Conservation (phyloP, 2,797 vertebrate species). For the Sebastes flavidus region DNA sequence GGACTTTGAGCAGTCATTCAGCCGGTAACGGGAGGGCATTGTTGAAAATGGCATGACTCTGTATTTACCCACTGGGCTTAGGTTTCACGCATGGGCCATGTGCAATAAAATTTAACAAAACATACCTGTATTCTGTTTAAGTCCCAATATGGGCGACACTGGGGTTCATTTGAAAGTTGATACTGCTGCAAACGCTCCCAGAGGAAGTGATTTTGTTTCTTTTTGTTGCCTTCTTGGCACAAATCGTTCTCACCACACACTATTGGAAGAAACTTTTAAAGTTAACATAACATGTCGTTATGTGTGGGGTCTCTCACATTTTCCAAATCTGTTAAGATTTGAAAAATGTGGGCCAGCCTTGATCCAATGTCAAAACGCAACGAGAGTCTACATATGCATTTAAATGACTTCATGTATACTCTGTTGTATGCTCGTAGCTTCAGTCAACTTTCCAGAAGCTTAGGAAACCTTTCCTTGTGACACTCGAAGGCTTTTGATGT, state of each 20-base stretch:
- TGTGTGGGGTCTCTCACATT: too few relatives aligned
- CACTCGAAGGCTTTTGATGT: constrained; percentile 16
- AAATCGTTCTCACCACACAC: too few relatives aligned
- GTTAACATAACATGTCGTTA: too few relatives aligned
- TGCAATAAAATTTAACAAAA: constrained; percentile 86
- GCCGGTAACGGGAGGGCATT: constrained; percentile 85
- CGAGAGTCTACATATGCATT: background rate
- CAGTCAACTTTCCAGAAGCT: background rate
- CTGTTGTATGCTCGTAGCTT: background rate
- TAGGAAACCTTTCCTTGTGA: background rate
- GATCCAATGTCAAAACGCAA: background rate
- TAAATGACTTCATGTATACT: background rate
- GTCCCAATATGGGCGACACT: constrained; percentile 61
- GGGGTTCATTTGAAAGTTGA: constrained; percentile 81
- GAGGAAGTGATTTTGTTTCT: constrained; percentile 73
- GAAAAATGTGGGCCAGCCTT: too few relatives aligned
- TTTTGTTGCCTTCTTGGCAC: constrained; percentile 15
- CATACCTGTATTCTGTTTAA: constrained; percentile 82
- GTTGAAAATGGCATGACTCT: constrained; percentile 86
- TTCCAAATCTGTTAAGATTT: too few relatives aligned
- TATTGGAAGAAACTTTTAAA: too few relatives aligned
- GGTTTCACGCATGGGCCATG: constrained; percentile 82
- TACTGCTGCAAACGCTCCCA: constrained; percentile 76
- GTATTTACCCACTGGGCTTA: constrained; percentile 83
- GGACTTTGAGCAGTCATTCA: constrained; percentile 82